Percentiles rank a stretch among this genome's conserved stretches.
These are phyloP conservation scores for Drosophila virilis DNA, from an alignment of 1,140 invertebrate genomes.

Conservation along the genomic window DNA sequence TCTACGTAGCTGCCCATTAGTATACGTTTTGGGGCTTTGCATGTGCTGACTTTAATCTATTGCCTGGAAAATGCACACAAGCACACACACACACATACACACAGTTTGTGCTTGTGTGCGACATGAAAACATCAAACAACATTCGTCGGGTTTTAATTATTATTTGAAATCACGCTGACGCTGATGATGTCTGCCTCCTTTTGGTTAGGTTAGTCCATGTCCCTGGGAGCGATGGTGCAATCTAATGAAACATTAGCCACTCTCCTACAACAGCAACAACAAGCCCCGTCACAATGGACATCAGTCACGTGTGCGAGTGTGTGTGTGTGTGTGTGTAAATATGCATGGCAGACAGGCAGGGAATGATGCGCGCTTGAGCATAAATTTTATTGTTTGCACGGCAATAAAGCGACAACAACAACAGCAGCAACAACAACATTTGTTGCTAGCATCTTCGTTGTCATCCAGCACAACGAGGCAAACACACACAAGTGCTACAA, in stretches of 20 bases:
- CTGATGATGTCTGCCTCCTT: conserved; percentile 22
- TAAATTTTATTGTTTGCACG: conserved; percentile 56
- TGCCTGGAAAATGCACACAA: conserved; percentile 36
- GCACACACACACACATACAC: conserved; percentile 13
- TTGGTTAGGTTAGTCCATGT: background rate
- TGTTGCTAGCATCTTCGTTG: conserved; percentile 28
- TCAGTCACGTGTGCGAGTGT: conserved; percentile 25
- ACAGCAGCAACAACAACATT: conserved; percentile 9
- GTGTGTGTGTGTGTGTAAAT: conserved; percentile 8
- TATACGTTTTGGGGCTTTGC: conserved; percentile 45
- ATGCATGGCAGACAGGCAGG: conserved; percentile 19
- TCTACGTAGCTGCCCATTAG: conserved; percentile 42
- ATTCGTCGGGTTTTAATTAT: conserved; percentile 61
- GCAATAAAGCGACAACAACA: conserved; percentile 12
- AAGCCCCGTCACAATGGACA: conserved; percentile 23
- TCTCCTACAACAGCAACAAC: conserved; percentile 31
- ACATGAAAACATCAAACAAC: conserved; percentile 62
- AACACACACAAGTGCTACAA: conserved; percentile 32
- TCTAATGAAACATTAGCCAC: conserved; percentile 56
- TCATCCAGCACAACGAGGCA: conserved; percentile 17
- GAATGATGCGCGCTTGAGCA: conserved; percentile 39
- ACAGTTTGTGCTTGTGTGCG: conserved; percentile 15
- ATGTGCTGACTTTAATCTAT: conserved; percentile 52
- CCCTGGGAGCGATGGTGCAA: conserved; percentile 3
- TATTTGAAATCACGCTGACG: conserved; percentile 61